Base-by-base conservation (phyloP, 1,140 invertebrate genomes). In the Apis laboriosa region DNA sequence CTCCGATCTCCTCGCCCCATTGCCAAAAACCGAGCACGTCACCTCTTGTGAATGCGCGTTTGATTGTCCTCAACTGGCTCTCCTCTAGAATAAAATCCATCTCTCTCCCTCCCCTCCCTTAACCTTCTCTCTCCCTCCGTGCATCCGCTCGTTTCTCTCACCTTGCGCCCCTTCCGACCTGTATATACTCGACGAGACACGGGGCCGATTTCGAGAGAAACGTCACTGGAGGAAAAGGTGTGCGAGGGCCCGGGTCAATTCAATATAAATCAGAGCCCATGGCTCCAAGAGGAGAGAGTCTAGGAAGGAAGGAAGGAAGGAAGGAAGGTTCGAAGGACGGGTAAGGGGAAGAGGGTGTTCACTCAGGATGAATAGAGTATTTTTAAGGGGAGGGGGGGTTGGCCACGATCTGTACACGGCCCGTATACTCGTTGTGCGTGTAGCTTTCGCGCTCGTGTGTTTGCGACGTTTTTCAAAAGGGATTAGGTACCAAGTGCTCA, bases 191-290 rank as follows among this genome's bases (percentile, higher is more conserved):
- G 84, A 84, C 77, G 61, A 84, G 79, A 82, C 80, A 83, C 80
- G 85, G 86, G 86, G 88, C 86, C 91, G 34, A 92, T 90, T 90
- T 87, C 86, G 84, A 89, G 86, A 90, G 86, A 92, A 92, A 91
- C 89, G 88, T 86, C 86, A 86, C 77, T 43, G 2, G 34, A 63
- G 82, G 76, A 86, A 88, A 87, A 90, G 87, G 90, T 92, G 92
- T 84, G 84, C 77, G 4, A 43, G 34, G 34, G 5, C 85, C 77
- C 86, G 89, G 90, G 91, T 93, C 91, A 92, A 93, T 93, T 89
- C 91, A 91, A 92, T 92, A 92, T 92, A 93, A 92, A 92, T 92
- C 92, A 92, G 89, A 89, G 90, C 89, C 70, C 70, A 83, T 34
- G 77, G 88, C 75, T 80, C 76, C 70, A 79, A 85, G 80, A 53